Base-by-base conservation (phyloP, 2,113 vertebrate species). In the Malaclemys terrapin region DNA sequence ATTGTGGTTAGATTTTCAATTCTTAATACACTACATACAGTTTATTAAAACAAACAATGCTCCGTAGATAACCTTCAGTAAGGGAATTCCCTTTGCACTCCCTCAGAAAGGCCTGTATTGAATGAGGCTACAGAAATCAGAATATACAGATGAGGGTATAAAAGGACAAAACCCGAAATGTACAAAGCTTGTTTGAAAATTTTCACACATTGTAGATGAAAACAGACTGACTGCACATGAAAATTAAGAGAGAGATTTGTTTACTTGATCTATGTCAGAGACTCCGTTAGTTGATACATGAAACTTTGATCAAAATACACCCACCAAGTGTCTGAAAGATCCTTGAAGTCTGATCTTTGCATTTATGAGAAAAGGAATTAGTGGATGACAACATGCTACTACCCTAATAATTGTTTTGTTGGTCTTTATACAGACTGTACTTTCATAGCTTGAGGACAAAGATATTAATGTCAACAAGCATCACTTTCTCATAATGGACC, bases 31-130 rank as follows among this genome's bases (percentile, higher is more conserved):
- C 59, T 72, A 87, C 72, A 88, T 87, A 82, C 24, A 8, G 80
- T 90, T 96, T 93, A 93, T 89, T 86, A 94, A 95, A 96, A 81
- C 80, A 89, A 89, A 89, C 59, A 93, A 62, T 80, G 94, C 92
- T 89, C 95, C 82, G 19, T 8, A 87, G 62, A 95, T 9, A 4
- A 78, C 42, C 31, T 92, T 96, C 79, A 13, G 47, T 38, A 47
- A 16, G 38, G 76, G 89, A 92, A 93, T 1, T 88, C 42, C 83
- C 91, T 91, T 50, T 35, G 56, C n/a, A n/a, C 38, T 83, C 85
- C 80, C 80, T 87, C 56, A 31, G 65, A 76, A 92, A 92, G 31
- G 65, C 53, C 94, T 95, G 82, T 35, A 45, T 86, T 90, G 91
- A 91, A 95, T 92, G 72, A 90, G 45, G 57, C 27, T 49, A 22